These are phyloP conservation scores for Epistrophe grossulariae DNA, from an alignment of 2,888 invertebrate species.

Conservation along the genomic window DNA sequence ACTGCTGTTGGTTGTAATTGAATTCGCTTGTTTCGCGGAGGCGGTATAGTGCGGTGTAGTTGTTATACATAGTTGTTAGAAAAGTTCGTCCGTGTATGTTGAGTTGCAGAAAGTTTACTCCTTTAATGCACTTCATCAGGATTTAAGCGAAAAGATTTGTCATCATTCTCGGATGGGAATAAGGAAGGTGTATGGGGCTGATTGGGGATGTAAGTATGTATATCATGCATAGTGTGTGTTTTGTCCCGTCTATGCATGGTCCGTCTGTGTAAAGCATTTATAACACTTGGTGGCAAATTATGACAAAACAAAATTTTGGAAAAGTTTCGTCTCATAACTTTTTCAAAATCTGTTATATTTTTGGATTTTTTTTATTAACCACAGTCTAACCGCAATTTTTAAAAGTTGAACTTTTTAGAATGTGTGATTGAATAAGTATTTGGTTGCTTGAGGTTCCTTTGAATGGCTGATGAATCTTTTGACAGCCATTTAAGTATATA, in stretches of 20 bases:
- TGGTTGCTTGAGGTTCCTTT: constrained; percentile 24
- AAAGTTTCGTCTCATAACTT: constrained; percentile 72
- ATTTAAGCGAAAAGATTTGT: constrained; percentile 76
- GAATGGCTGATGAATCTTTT: background rate
- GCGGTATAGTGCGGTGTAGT: constrained; percentile 23
- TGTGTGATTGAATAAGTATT: constrained; percentile 38
- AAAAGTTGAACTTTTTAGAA: constrained; percentile 21
- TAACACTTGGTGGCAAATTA: constrained; percentile 22
- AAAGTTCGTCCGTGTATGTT: constrained; percentile 66
- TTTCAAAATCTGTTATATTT: constrained; percentile 44
- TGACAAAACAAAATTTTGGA: constrained; percentile 47
- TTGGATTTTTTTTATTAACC: constrained; percentile 32
- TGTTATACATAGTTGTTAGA: constrained; percentile 60
- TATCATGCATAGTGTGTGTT: background rate
- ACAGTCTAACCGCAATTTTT: constrained; percentile 28
- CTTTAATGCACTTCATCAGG: constrained; percentile 75
- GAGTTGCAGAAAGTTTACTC: constrained; percentile 66
- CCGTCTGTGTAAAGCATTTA: background rate
- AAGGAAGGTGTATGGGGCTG: background rate
- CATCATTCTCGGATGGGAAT: constrained; percentile 42
- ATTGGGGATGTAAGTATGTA: constrained; percentile 2
- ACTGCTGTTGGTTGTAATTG: constrained; percentile 69
- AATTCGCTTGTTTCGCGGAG: constrained; percentile 76
- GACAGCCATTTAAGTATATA: background rate
- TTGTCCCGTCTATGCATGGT: constrained; percentile 8